Conservation (phyloP, 2,888 invertebrate species). For the Drosophila ustulata region DNA sequence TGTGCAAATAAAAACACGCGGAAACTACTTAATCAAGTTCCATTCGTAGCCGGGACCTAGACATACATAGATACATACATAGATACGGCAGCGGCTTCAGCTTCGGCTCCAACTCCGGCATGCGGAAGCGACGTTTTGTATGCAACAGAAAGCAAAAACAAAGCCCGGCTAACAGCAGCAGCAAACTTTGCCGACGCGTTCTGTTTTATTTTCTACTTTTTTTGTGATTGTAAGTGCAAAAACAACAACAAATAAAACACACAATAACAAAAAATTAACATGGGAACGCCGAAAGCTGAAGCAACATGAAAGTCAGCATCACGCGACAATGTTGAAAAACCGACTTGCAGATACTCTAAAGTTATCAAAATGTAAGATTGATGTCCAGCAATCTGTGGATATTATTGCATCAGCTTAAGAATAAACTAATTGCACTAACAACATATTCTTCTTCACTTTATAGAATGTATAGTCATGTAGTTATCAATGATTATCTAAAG, state of each 20-base stretch:
- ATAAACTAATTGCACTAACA: not conserved
- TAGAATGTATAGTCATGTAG: not conserved
- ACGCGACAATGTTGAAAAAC: constrained; percentile 6
- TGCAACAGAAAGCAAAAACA: constrained; percentile 55
- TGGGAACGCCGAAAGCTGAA: constrained; percentile 65
- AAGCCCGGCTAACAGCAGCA: constrained; percentile 44
- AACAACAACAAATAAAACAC: constrained; percentile 34
- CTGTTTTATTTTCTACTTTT: constrained; percentile 28
- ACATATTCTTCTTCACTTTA: no score
- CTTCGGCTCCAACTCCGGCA: constrained; percentile 22
- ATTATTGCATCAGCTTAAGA: not conserved
- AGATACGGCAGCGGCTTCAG: not conserved
- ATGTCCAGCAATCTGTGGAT: no score
- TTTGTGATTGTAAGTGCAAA: constrained; percentile 40
- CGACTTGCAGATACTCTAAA: constrained; percentile 32
- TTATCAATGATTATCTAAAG: not conserved
- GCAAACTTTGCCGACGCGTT: constrained; percentile 58
- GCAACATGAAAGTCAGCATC: constrained; percentile 51
- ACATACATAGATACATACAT: constrained; percentile 8
- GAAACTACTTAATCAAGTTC: constrained; percentile 83
- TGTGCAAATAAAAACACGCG: constrained; percentile 81
- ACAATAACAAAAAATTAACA: constrained; percentile 23
- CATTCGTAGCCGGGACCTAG: constrained; percentile 31
- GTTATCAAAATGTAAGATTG: no score
- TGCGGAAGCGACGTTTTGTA: constrained; percentile 59